Evolutionary conservation across 2,113 vertebrate genomes (phyloP).

Genomic region (Corydoras maculifer): DNA sequence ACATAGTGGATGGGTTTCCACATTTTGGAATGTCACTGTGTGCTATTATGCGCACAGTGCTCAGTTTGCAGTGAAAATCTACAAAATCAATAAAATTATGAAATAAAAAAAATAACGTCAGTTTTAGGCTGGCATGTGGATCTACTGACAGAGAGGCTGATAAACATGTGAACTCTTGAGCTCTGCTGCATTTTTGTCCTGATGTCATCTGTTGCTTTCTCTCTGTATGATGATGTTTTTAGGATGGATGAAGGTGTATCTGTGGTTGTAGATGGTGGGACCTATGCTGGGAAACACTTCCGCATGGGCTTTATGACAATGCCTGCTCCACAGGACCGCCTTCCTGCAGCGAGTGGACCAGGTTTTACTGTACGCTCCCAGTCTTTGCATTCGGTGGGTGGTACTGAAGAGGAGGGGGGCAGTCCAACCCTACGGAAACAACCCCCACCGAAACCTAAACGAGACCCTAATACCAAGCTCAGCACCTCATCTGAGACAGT

Average conservation of each 20-base stretch:
- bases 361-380: constrained; percentile 92
- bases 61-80: no score
- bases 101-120: no score
- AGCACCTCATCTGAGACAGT: constrained; percentile 91
- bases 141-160: no score
- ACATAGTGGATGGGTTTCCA: no score
- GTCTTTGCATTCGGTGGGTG: constrained; percentile 91
- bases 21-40: no score
- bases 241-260: constrained; percentile 87
- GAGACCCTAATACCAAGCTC: constrained; percentile 92
- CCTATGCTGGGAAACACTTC: constrained; percentile 85
- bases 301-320: constrained; percentile 97
- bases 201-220: background rate
- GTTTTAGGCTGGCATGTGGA: no score
- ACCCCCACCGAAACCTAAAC: constrained; percentile 88
- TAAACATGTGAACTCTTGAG: background rate
- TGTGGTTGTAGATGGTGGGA: constrained; percentile 72
- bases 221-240: constrained; percentile 33
- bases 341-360: constrained; percentile 75
- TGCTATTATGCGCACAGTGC: no score
- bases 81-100: no score
- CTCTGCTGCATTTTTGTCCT: background rate
- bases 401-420: constrained; percentile 74
- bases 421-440: constrained; percentile 78
- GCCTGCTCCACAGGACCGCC: constrained; percentile 89